These are phyloP conservation scores for Tiliacea aurago DNA, from an alignment of 2,888 invertebrate genomes.

Conservation along the genomic window DNA sequence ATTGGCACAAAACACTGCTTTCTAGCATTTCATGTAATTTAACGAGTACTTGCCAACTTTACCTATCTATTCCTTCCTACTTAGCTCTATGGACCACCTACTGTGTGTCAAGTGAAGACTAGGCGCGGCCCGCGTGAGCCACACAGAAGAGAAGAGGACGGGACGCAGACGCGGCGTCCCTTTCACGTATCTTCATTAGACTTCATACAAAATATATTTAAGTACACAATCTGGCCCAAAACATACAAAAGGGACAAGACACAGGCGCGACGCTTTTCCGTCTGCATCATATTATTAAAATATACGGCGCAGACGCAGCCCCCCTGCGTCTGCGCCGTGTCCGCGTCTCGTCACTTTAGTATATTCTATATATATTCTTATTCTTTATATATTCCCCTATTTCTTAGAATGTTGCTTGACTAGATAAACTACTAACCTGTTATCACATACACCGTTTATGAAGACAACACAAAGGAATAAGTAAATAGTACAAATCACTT, in stretches of 20 bases:
- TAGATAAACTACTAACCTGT: constrained; percentile 65
- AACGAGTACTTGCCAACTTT: background rate
- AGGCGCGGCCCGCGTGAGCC: background rate
- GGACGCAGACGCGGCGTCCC: too few relatives aligned
- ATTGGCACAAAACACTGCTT: background rate
- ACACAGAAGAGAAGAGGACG: too few relatives aligned
- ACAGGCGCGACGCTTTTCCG: background rate
- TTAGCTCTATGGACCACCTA: background rate
- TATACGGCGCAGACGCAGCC: background rate
- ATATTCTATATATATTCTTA: too few relatives aligned
- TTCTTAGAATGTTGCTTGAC: constrained; percentile 18
- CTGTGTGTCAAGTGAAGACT: background rate
- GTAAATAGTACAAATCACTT: constrained; percentile 55
- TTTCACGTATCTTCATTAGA: too few relatives aligned
- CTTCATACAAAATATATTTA: too few relatives aligned
- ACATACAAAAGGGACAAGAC: background rate
- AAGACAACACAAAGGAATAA: constrained; percentile 59
- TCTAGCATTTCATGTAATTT: background rate
- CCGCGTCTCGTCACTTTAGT: too few relatives aligned
- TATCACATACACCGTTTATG: constrained; percentile 60
- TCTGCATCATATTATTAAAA: background rate
- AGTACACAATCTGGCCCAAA: background rate
- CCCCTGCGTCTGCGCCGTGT: too few relatives aligned
- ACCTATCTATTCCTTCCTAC: background rate
- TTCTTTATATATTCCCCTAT: too few relatives aligned